Evolutionary conservation across 2,797 vertebrate genomes (phyloP).

Genomic region (Picus viridis): DNA sequence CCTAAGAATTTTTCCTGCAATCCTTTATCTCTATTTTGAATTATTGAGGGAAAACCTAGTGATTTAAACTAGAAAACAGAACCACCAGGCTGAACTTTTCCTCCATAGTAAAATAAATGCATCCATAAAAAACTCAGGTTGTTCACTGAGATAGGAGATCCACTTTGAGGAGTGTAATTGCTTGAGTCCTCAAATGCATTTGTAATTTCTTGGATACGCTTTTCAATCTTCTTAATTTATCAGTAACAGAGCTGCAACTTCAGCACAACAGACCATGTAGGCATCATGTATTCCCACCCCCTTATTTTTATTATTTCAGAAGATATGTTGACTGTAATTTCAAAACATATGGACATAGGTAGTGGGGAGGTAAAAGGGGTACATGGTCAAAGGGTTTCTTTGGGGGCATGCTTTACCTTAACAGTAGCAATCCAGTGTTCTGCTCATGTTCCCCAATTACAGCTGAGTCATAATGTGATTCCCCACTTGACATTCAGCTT

Average conservation of each 20-base stretch:
- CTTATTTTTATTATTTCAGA: not conserved
- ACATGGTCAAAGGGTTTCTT: not conserved
- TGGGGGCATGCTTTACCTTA: not conserved
- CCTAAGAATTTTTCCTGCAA: not conserved
- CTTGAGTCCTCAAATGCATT: not conserved
- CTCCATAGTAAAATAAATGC: not conserved
- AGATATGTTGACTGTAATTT: not conserved
- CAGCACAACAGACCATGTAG: not conserved
- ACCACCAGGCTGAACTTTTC: not conserved
- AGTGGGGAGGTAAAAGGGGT: not conserved
- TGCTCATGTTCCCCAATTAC: not conserved
- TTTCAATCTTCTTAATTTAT: not conserved
- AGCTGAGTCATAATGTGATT: not conserved
- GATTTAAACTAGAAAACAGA: not conserved
- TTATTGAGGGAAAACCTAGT: not conserved
- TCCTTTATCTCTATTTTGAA: not conserved
- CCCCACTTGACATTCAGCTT: accelerated
- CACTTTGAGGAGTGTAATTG: not conserved
- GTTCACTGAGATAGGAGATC: not conserved
- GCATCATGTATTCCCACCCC: not conserved
- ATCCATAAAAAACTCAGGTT: not conserved
- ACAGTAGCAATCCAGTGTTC: not conserved
- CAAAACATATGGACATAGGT: not conserved
- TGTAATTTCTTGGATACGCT: not conserved
- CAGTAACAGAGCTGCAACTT: not conserved